Conservation (phyloP, 2,888 invertebrate genomes). For the Axea sp. region DNA sequence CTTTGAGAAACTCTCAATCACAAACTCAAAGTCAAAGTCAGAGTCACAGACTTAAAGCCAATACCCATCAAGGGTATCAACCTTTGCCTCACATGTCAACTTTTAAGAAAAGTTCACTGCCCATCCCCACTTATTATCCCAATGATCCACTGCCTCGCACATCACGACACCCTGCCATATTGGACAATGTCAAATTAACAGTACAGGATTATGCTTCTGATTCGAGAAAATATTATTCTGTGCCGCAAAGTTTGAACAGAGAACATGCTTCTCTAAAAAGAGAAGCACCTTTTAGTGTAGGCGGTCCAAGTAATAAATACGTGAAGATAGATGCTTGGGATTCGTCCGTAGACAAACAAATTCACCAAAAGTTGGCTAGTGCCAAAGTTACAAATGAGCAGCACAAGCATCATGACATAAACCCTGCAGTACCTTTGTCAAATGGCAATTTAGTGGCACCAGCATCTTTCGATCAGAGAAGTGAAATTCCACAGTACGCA, state of each 20-base stretch:
- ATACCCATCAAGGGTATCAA: conserved; percentile 64
- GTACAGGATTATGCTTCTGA: conserved; percentile 71
- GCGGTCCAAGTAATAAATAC: conserved; percentile 78
- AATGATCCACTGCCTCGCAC: conserved; percentile 63
- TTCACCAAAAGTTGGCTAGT: conserved; percentile 80
- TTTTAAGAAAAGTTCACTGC: conserved; percentile 74
- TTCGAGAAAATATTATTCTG: conserved; percentile 69
- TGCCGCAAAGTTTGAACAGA: conserved; percentile 60
- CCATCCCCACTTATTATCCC: conserved; percentile 67
- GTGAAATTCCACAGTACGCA: conserved; percentile 67
- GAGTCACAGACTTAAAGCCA: conserved; percentile 62
- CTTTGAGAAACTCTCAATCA: conserved; percentile 68
- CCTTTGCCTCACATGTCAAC: conserved; percentile 75
- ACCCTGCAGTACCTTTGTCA: conserved; percentile 65
- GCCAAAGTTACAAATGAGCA: conserved; percentile 69
- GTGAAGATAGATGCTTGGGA: conserved; percentile 81
- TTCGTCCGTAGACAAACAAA: conserved; percentile 81
- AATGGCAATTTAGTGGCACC: conserved; percentile 70
- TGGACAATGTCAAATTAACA: conserved; percentile 68
- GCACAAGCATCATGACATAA: conserved; percentile 71
- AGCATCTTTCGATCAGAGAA: conserved; percentile 69
- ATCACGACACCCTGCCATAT: conserved; percentile 65
- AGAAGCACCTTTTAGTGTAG: conserved; percentile 71
- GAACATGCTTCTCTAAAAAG: conserved; percentile 75
- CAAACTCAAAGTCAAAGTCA: conserved; percentile 24